Conservation (phyloP, 2,797 vertebrate species). For the Sebastes wilsoni region DNA sequence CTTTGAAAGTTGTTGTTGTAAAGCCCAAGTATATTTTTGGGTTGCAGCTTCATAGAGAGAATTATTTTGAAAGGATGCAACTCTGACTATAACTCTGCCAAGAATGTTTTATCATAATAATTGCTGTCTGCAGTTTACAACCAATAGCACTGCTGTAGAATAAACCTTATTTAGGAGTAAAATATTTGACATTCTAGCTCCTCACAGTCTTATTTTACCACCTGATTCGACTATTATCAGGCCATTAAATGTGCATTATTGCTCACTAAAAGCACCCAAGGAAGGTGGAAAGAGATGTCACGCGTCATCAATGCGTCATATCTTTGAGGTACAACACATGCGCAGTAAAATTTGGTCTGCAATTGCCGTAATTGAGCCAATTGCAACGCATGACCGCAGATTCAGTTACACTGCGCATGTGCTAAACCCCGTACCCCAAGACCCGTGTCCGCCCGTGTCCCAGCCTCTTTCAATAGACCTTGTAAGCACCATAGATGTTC, state of each 20-base stretch:
- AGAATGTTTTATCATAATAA: constrained; percentile 13
- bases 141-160: background rate
- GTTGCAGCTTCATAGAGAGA: background rate
- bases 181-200: background rate
- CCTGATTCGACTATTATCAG: no score
- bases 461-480: accelerated
- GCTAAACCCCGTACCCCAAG: accelerated
- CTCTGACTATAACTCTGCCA: background rate
- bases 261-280: no score
- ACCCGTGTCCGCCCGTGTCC: no score
- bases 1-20: constrained; percentile 8
- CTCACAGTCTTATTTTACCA: background rate
- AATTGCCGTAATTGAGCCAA: no score
- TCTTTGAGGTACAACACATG: no score
- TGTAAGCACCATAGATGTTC: accelerated
- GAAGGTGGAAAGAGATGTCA: no score
- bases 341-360: no score
- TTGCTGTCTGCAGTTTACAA: constrained; percentile 6
- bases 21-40: constrained; percentile 21
- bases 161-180: background rate
- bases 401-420: no score
- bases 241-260: no score
- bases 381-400: no score
- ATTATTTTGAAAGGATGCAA: background rate
- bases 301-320: accelerated